Evolutionary conservation across 2,797 vertebrate genomes (phyloP).

Genomic region (Sebastes iracundus): DNA sequence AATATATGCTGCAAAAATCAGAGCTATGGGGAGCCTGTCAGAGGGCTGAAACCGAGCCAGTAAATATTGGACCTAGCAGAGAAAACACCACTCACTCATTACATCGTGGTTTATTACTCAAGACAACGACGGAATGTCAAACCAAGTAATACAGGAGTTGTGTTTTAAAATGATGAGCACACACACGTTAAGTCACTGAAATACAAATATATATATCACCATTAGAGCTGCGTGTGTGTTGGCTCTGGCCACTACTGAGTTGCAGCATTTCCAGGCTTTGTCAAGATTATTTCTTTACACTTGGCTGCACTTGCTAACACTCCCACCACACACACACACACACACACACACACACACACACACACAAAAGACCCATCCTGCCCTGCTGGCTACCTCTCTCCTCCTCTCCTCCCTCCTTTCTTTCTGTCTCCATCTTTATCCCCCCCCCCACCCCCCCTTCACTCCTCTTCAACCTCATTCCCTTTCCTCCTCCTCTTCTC

Average conservation of each 20-base stretch:
- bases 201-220: slow-evolving; percentile 6
- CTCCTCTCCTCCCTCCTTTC: neutral
- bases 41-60: neutral
- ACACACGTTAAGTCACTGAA: neutral
- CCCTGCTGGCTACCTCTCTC: slow-evolving; percentile 24
- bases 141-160: neutral
- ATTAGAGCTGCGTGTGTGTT: slow-evolving; percentile 4
- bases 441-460: neutral
- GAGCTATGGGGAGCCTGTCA: neutral
- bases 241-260: slow-evolving; percentile 23
- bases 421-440: slow-evolving; percentile 2
- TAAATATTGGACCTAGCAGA: neutral
- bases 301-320: slow-evolving; percentile 45
- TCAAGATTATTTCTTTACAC: slow-evolving; percentile 56
- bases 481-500: neutral
- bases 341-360: slow-evolving; percentile 10
- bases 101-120: neutral
- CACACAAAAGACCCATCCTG: neutral
- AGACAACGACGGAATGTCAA: neutral
- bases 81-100: too few species aligned
- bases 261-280: slow-evolving; percentile 50
- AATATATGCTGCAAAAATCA: neutral
- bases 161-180: neutral
- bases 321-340: slow-evolving; percentile 1
- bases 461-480: neutral